Conservation (phyloP, 2,888 invertebrate genomes). For the Luffia ferchaultella region DNA sequence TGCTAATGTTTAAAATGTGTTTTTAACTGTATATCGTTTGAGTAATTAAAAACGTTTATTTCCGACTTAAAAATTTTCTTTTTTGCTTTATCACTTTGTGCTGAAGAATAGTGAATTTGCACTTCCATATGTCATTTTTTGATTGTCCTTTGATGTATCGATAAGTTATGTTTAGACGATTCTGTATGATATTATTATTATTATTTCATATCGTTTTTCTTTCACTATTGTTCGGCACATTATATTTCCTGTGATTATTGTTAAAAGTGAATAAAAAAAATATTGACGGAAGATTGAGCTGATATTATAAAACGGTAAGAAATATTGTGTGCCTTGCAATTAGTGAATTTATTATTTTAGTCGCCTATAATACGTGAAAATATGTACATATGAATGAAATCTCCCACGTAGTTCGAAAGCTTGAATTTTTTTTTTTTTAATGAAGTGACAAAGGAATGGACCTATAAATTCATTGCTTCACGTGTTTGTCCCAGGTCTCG, state of each 20-base stretch:
- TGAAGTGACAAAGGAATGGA: too few relatives aligned
- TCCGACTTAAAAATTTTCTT: conserved; percentile 1
- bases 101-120: conserved; percentile 67
- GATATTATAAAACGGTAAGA: conserved; percentile 31
- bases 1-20: conserved; percentile 3
- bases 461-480: too few relatives aligned
- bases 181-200: not conserved
- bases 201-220: conserved; percentile 24
- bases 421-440: not conserved
- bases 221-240: conserved; percentile 89
- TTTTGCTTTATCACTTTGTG: conserved; percentile 28
- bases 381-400: conserved; percentile 10
- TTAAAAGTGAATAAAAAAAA: not conserved
- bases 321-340: conserved; percentile 60
- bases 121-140: conserved; percentile 51
- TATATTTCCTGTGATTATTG: conserved; percentile 26
- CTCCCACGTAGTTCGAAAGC: not conserved
- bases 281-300: not conserved
- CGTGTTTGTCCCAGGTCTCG: too few relatives aligned
- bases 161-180: not conserved
- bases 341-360: conserved; percentile 14
- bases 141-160: conserved; percentile 14
- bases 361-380: conserved; percentile 13
- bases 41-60: conserved; percentile 1
- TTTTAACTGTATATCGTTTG: not conserved